Evolutionary conservation across 2,797 vertebrate species (phyloP), one percentile per base, ranked within the genome.

Genomic region (Megaceryle alcyon): DNA sequence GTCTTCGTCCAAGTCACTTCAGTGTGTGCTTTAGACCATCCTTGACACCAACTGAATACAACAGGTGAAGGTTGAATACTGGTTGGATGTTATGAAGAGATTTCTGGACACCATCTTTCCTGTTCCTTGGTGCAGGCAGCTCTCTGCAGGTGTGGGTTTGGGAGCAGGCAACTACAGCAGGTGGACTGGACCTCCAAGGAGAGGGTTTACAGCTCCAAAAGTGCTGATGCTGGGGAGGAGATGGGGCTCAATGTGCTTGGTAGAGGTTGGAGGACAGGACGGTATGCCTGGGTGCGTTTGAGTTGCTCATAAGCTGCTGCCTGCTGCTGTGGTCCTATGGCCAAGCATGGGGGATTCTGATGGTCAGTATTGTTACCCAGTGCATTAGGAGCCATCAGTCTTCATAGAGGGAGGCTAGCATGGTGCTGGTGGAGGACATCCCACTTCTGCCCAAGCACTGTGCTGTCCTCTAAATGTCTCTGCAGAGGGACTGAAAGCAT

Each of bases 391-490:
- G 7, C 5, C 6, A 1, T 57, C 44, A n/a, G 13, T 15, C 33
- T 59, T 39, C 25, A 6, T 4, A 18, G 22, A 63, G 29, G n/a
- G 16, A 76, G 26, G 19, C 28, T 56, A 57, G 49, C 2, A 3
- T 0, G 20, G 22, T 59, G 39, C 68, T 69, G 56, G 4, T 63
- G 43, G 41, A 43, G 20, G 66, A 16, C 0, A 1, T 63, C 10
- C 6, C 0, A 1, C n/a, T 68, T 61, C 56, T 63, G 48, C n/a
- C 23, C 23, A 33, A 39, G 20, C 23, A 39, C 31, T 0, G 1
- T 72, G 29, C 37, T 75, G 16, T 31, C 33, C 57, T 65, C 57
- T 56, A 28, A 43, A 54, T 48, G 20, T 3, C 1, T 65, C 49
- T 64, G 72, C 3, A 3, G 60, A 44, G 21, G 12, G 33, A 26